phyloP scores from a whole-genome alignment of 2,113 vertebrate genomes.

The Oreochromis tanganicae region DNA sequence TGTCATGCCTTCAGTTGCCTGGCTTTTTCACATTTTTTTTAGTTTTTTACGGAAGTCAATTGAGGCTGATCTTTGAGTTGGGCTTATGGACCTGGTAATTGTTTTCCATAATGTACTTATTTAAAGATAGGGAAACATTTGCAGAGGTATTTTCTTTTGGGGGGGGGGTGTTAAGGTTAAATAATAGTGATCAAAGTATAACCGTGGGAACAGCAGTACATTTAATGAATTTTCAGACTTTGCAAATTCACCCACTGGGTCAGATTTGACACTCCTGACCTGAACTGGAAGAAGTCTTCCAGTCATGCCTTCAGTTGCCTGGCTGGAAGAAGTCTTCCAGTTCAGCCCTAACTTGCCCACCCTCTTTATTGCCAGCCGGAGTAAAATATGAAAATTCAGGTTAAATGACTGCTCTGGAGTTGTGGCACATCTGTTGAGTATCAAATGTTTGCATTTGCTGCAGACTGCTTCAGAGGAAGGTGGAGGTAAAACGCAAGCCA shows the following conservation, averaged over 20 bases:
- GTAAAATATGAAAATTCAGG: not conserved
- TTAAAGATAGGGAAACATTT: not conserved
- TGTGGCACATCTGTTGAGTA: not conserved
- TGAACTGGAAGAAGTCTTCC: not conserved
- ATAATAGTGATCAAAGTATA: not conserved
- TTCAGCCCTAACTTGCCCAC: not conserved
- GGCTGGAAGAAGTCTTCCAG: not conserved
- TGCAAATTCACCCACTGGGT: not conserved
- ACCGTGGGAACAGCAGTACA: not conserved
- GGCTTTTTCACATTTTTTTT: not conserved
- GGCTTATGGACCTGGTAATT: not conserved
- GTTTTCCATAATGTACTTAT: not conserved
- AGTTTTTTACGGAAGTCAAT: not conserved
- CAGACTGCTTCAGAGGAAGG: not conserved
- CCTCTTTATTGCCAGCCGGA: not conserved
- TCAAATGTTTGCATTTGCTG: not conserved
- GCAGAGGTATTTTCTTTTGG: not conserved
- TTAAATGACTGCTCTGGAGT: not conserved
- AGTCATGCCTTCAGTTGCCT: no score
- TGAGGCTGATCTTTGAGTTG: not conserved
- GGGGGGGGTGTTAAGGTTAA: not conserved
- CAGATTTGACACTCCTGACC: not conserved
- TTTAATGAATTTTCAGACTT: not conserved
- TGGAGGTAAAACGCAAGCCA: rapidly evolving
- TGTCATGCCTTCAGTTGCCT: not conserved